Conservation (phyloP, 2,888 invertebrate species). For the Acrobeloides nanus region DNA sequence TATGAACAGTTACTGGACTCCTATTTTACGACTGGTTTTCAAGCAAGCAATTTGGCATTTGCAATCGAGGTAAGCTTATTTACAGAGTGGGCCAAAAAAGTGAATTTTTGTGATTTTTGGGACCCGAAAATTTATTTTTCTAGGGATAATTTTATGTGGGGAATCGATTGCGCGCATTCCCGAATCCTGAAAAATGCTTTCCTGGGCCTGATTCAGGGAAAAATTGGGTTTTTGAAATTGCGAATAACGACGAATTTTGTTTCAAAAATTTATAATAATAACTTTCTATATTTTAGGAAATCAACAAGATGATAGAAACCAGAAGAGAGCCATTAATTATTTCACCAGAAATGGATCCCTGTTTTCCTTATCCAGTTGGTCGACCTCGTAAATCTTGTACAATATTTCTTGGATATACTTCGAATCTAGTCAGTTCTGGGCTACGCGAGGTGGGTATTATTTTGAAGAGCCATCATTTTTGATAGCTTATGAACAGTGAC, state of each 20-base stretch:
- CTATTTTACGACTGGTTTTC: conserved; percentile 81
- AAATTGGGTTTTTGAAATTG: too few species aligned
- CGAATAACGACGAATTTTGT: too few species aligned
- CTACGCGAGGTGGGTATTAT: conserved; percentile 65
- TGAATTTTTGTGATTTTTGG: too few species aligned
- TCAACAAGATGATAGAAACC: conserved; percentile 40
- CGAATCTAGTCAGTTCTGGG: conserved; percentile 91
- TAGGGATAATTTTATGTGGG: too few species aligned
- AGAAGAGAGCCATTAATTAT: conserved; percentile 22
- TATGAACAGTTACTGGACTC: conserved; percentile 74
- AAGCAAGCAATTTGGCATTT: conserved; percentile 86
- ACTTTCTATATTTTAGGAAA: conserved; percentile 28
- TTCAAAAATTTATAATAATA: conserved; percentile 9
- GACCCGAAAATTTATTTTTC: too few species aligned
- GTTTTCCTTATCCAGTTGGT: conserved; percentile 46
- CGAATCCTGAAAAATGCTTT: too few species aligned
- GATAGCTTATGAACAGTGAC: too few species aligned
- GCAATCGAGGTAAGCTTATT: conserved; percentile 81
- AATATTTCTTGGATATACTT: conserved; percentile 91
- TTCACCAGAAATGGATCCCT: conserved; percentile 23
- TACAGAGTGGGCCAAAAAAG: too few species aligned
- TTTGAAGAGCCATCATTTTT: conserved; percentile 2
- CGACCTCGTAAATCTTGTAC: conserved; percentile 65
- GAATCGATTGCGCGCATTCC: too few species aligned
- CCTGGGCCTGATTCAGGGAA: too few species aligned